Percentiles rank a stretch among this genome's conserved stretches.
Conservation (phyloP, 2,113 vertebrate species). For the Scomber colias region DNA sequence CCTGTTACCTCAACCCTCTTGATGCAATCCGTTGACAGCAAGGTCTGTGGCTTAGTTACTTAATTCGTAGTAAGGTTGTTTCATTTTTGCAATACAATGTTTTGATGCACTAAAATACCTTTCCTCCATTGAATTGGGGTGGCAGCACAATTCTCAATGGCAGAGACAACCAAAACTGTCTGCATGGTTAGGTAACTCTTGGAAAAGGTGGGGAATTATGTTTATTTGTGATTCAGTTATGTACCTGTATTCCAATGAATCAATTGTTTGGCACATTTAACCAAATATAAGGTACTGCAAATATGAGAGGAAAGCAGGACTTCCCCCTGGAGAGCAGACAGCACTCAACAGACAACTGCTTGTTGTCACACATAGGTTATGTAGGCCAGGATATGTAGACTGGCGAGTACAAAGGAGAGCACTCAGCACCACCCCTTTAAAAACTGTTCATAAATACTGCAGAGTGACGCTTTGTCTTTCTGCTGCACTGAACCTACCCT, state of each 20-base stretch:
- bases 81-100: slow-evolving; percentile 3
- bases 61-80: neutral
- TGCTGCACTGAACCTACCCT: slow-evolving; percentile 65
- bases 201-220: slow-evolving; percentile 22
- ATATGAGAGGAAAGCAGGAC: slow-evolving; percentile 50
- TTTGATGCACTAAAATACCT: neutral
- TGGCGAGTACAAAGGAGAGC: slow-evolving; percentile 81
- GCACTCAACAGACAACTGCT: slow-evolving; percentile 65
- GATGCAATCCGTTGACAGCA: too few relatives aligned
- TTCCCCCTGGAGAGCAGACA: slow-evolving; percentile 50
- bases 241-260: slow-evolving; percentile 52
- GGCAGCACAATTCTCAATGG: slow-evolving; percentile 25
- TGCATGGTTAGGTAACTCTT: slow-evolving; percentile 7
- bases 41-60: too few relatives aligned
- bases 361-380: slow-evolving; percentile 78
- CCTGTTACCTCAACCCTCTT: neutral
- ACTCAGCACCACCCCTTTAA: slow-evolving; percentile 76
- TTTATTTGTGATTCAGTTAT: slow-evolving; percentile 41
- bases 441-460: slow-evolving; percentile 84
- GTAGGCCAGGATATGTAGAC: slow-evolving; percentile 73
- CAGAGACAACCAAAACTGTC: slow-evolving; percentile 18
- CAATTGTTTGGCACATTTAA: slow-evolving; percentile 53
- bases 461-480: slow-evolving; percentile 81
- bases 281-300: slow-evolving; percentile 19
- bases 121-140: slow-evolving; percentile 8